A percentile compares a stretch with the other conserved stretches of the same genome.
These are phyloP conservation scores for Etheostoma nigrum DNA, from an alignment of 2,797 vertebrate species.

Conservation along the genomic window DNA sequence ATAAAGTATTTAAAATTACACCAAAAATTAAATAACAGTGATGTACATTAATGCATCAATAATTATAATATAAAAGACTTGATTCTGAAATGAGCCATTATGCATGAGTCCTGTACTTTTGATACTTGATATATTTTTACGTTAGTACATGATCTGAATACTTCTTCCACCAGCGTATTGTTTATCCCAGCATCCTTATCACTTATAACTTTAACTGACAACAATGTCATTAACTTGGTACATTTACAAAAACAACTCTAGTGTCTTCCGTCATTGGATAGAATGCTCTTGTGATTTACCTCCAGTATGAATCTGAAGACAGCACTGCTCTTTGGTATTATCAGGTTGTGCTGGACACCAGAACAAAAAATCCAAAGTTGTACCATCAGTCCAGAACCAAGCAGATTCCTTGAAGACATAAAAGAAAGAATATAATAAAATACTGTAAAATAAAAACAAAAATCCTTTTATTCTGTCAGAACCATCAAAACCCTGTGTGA, in stretches of 20 bases:
- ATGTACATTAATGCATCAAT: no score
- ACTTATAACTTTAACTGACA: neutral
- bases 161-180: no score
- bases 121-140: no score
- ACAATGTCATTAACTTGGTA: neutral
- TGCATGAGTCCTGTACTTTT: no score
- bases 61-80: no score
- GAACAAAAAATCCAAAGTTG: fast-evolving
- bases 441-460: neutral
- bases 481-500: neutral
- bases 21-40: no score
- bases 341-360: neutral
- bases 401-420: neutral
- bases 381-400: slow-evolving; percentile 5
- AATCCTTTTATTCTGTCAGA: neutral
- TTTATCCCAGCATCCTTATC: neutral
- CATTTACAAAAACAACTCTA: neutral
- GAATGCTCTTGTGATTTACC: neutral
- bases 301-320: neutral
- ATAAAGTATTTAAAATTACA: no score
- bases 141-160: no score
- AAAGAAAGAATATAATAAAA: neutral
- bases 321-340: neutral
- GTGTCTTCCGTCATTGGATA: neutral
- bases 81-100: no score